Evolutionary conservation across 2,797 vertebrate genomes (phyloP).

Genomic region (Tauraco hartlaubi): DNA sequence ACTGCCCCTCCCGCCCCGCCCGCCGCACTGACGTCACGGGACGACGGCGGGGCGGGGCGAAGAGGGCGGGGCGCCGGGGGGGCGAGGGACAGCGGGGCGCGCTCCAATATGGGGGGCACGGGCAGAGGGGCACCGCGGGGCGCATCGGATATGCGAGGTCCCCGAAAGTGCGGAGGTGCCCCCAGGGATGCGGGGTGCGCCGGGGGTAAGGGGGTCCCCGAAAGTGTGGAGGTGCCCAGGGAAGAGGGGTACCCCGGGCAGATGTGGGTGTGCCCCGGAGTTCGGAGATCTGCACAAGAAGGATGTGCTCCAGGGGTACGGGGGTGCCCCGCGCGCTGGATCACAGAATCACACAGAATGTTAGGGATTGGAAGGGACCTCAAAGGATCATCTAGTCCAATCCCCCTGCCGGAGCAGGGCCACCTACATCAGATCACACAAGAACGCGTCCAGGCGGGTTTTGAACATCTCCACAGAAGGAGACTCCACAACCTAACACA

Average conservation of each 20-base stretch:
- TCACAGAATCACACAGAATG: no score
- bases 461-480: no score
- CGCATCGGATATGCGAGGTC: neutral
- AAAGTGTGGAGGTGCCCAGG: neutral
- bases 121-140: rapidly evolving
- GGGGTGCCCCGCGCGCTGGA: no score
- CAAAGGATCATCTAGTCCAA: no score
- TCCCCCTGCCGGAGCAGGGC: no score
- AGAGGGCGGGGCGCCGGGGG: neutral
- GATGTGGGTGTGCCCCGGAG: neutral
- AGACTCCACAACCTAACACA: no score
- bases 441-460: no score
- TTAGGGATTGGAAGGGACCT: no score
- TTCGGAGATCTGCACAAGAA: no score
- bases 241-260: neutral
- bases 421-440: no score
- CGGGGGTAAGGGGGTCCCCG: no score
- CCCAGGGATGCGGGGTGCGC: rapidly evolving
- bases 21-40: rapidly evolving
- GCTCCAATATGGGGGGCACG: rapidly evolving
- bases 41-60: neutral
- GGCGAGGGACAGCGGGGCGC: rapidly evolving
- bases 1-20: neutral
- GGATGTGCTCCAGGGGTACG: neutral
- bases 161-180: neutral